Evolutionary conservation across 2,113 vertebrate genomes (phyloP), one percentile per base, ranked within the genome.

Genomic region (Neoarius graeffei): DNA sequence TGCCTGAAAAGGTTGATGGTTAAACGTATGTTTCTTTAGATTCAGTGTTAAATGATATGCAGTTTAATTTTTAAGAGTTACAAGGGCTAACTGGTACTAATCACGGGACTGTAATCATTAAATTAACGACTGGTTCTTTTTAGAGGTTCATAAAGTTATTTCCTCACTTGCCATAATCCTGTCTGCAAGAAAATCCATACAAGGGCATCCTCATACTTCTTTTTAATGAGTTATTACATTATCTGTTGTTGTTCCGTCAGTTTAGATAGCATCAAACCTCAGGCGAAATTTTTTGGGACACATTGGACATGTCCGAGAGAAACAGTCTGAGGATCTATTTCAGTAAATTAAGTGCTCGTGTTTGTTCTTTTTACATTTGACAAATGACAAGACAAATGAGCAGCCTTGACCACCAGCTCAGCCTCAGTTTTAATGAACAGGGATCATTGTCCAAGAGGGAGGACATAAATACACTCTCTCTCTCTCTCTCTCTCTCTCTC

Each of bases 181-280:
- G 42, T 54, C 20, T 77, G 60, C 27, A 80, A 64, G 30, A 20
- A 76, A 59, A 71, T 57, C 67, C 17, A 7, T 74, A 71, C 42
- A 57, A 56, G 52, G 84, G 20, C 27, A 73, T 25, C 20, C 7
- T 17, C 27, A 56, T 23, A 23, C 6, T 88, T 84, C 91, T 92
- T 93, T 92, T 93, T 92, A 89, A 85, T 92, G 71, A 83, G 87
- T 92, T 94, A 93, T 94, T 92, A 93, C 88, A 89, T 83, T 91
- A 89, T 92, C 91, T 93, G 93, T 91, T 91, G 90, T 91, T 92
- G 83, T 69, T 90, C 90, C 90, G 91, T 91, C 93, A 91, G 89
- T 89, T 90, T 88, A 91, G 91, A 84, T 84, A 80, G 10, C 62
- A 85, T 85, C 62, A 10, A 35, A 56, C 73, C 64, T 30, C 59